Conservation (phyloP, 2,888 invertebrate species). For the Drosophila acutilabella region DNA sequence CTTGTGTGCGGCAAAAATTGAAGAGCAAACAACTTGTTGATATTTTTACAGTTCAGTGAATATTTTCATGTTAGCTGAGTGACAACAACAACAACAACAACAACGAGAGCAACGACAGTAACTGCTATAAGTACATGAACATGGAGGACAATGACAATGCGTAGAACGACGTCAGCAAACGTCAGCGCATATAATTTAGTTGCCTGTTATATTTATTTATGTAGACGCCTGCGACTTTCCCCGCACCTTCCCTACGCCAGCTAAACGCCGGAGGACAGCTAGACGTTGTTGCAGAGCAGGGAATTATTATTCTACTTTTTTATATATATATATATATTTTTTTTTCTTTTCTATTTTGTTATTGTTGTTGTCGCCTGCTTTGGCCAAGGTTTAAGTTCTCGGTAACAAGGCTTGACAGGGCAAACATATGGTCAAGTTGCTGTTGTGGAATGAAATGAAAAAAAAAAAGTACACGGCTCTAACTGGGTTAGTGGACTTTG, state of each 20-base stretch:
- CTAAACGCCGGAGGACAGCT: conserved; percentile 31
- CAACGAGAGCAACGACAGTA: conserved; percentile 23
- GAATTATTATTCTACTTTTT: conserved; percentile 25
- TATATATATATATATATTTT: background rate
- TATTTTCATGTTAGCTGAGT: conserved; percentile 61
- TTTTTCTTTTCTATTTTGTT: conserved; percentile 1
- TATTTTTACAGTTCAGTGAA: conserved; percentile 81
- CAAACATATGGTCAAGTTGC: conserved; percentile 63
- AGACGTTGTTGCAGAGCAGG: conserved; percentile 22
- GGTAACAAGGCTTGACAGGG: conserved; percentile 58
- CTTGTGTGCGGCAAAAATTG: conserved; percentile 60
- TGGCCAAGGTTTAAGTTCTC: conserved; percentile 53
- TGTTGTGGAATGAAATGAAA: conserved; percentile 4
- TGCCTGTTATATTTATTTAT: conserved; percentile 61
- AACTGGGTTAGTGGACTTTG: conserved; percentile 43
- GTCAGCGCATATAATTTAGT: conserved; percentile 66
- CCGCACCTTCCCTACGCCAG: background rate
- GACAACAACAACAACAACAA: conserved; percentile 20
- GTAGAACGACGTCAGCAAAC: conserved; percentile 68
- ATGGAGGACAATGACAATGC: conserved; percentile 50
- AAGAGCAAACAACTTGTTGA: conserved; percentile 80
- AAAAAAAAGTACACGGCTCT: conserved; percentile 28
- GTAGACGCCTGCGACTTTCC: conserved; percentile 29
- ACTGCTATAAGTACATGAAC: conserved; percentile 24
- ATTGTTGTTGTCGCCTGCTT: background rate